Evolutionary conservation across 2,888 invertebrate species (phyloP).

Genomic region (Scelioninae gen. 1): DNA sequence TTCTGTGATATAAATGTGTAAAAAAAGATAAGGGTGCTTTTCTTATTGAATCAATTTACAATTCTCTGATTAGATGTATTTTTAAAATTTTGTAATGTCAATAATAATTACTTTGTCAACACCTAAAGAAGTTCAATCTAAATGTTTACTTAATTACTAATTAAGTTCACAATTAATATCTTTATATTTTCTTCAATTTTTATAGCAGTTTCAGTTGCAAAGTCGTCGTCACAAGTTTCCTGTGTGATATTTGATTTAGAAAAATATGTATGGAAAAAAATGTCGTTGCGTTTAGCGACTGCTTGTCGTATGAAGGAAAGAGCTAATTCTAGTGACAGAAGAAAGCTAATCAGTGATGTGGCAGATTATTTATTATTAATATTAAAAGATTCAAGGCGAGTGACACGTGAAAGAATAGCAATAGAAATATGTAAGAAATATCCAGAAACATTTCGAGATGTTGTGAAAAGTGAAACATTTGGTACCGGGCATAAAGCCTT

Average conservation of each 20-base stretch:
- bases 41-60: no score
- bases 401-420: conserved; percentile 1
- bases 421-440: conserved; percentile 18
- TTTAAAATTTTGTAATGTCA: no score
- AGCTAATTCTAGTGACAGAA: background rate
- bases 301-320: background rate
- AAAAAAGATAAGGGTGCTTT: no score
- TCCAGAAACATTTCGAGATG: conserved; percentile 13
- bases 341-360: background rate
- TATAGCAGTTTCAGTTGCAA: background rate
- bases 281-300: background rate
- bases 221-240: background rate
- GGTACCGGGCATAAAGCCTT: conserved; percentile 9
- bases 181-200: no score
- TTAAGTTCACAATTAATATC: no score
- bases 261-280: background rate
- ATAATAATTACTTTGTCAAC: no score
- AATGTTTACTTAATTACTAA: no score
- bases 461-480: background rate
- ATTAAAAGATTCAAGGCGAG: background rate
- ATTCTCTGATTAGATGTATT: no score
- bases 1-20: no score
- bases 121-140: no score
- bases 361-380: background rate
- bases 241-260: background rate